Evolutionary conservation across 35 echinoderm and acorn worm genomes (phyloP).

Genomic region (Diadema setosum): DNA sequence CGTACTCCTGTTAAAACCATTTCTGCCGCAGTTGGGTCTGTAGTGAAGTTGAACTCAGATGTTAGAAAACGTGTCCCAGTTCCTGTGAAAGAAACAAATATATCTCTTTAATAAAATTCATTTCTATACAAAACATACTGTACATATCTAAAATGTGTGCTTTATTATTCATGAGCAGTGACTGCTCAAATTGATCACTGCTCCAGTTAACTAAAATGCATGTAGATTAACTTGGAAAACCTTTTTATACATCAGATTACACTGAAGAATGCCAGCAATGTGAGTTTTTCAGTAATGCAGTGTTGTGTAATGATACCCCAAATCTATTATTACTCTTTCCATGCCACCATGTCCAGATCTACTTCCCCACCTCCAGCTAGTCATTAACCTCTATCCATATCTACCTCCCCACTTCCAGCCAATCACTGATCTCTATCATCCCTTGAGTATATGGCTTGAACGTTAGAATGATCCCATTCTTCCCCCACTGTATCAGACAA

Average conservation of each 20-base stretch:
- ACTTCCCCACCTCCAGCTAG: too few relatives aligned
- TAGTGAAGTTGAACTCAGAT: conserved; percentile 84
- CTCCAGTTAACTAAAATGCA: background rate
- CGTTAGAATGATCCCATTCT: too few relatives aligned
- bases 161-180: background rate
- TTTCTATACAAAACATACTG: background rate
- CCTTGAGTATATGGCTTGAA: too few relatives aligned
- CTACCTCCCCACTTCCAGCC: too few relatives aligned
- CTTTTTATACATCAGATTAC: background rate
- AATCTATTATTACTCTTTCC: too few relatives aligned
- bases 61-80: conserved; percentile 9
- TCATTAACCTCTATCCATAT: too few relatives aligned
- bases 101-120: background rate
- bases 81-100: background rate
- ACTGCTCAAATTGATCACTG: background rate
- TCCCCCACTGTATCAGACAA: too few relatives aligned
- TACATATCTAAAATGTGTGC: background rate
- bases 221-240: background rate
- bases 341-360: too few relatives aligned
- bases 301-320: too few relatives aligned
- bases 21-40: conserved; percentile 78
- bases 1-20: conserved; percentile 53
- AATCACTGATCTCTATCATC: too few relatives aligned
- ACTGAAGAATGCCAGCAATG: too few relatives aligned
- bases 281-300: too few relatives aligned